Base-by-base conservation (phyloP, 2,113 vertebrate species). In the Gymnorhina tibicen region DNA sequence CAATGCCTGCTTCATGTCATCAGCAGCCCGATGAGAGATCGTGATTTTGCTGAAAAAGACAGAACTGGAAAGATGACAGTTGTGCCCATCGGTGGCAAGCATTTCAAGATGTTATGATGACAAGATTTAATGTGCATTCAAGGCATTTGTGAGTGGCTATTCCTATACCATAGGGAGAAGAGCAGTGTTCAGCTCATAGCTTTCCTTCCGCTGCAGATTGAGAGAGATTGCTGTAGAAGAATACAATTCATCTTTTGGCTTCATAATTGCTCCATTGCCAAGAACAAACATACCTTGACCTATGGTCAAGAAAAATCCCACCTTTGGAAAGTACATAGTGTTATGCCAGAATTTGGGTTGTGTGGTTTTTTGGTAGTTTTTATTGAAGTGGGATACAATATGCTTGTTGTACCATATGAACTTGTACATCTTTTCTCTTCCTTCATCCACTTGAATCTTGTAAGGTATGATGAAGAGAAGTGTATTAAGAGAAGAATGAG, bases 381-480 rank as follows among this genome's bases (percentile, higher is more conserved):
- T 46, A 63, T 7, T 35, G 47, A 76, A 75, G 32, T 37, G n/a
- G 8, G 13, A 13, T 85, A 35, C 22, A 33, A 1, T 42, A 26
- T 94, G 19, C 23, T 18, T 59, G 28, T 47, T 95, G 19, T 67
- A 35, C 64, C 28, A 27, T 92, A 85, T 90, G 83, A 97, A 92
- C 67, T 64, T 91, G 49, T 82, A 39, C 50, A 10, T 94, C 33
- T 96, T 97, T 97, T 96, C 91, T 97, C 60, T 95, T 98, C 95
- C 68, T 96, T 94, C 92, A 74, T 94, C 93, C 82, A 20, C 93
- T 97, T 97, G 97, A 98, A 97, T 91, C 95, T 98, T 94, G 83
- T 96, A 99, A 99, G 99, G 98, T 99, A 98, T 97, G 98, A 99
- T 98, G 98, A 99, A 98, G 98, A 99, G 95, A 98, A 97, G 97